phyloP scores from a whole-genome alignment of 2,113 vertebrate species.

The Ciconia maguari region DNA sequence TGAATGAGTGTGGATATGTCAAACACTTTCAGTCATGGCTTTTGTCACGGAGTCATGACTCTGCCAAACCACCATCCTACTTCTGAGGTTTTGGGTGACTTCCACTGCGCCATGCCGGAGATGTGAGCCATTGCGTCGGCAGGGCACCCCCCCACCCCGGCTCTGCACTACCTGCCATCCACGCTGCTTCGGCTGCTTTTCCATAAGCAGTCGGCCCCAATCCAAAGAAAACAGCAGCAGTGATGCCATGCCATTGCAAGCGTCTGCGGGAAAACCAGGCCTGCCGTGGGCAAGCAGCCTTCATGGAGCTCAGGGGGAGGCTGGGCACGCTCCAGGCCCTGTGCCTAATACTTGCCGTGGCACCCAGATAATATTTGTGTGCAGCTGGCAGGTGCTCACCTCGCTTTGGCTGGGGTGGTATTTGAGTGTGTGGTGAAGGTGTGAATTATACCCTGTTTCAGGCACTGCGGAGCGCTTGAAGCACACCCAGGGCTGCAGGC shows the following conservation, averaged over 20 bases:
- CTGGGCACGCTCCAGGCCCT: neutral
- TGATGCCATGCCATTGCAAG: neutral
- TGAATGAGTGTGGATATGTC: neutral
- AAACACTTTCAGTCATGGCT: slow-evolving; percentile 6
- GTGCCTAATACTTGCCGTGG: neutral
- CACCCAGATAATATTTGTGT: neutral
- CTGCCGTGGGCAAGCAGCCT: rapidly evolving
- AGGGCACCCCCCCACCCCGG: neutral
- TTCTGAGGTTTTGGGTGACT: neutral
- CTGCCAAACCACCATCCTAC: slow-evolving; percentile 28
- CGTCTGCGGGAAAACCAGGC: neutral
- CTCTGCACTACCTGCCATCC: neutral
- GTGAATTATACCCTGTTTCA: neutral
- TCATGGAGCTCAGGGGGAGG: neutral
- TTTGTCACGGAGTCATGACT: slow-evolving; percentile 33
- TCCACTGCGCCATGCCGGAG: neutral
- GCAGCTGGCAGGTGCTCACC: neutral
- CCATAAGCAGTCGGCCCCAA: neutral
- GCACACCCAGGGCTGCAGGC: neutral
- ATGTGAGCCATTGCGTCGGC: neutral
- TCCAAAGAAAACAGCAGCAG: slow-evolving; percentile 32
- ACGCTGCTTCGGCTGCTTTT: neutral
- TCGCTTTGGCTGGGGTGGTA: neutral
- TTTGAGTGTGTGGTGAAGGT: neutral
- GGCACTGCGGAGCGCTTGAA: neutral